Conservation (phyloP, 2,797 vertebrate genomes). For the Falco berigora region DNA sequence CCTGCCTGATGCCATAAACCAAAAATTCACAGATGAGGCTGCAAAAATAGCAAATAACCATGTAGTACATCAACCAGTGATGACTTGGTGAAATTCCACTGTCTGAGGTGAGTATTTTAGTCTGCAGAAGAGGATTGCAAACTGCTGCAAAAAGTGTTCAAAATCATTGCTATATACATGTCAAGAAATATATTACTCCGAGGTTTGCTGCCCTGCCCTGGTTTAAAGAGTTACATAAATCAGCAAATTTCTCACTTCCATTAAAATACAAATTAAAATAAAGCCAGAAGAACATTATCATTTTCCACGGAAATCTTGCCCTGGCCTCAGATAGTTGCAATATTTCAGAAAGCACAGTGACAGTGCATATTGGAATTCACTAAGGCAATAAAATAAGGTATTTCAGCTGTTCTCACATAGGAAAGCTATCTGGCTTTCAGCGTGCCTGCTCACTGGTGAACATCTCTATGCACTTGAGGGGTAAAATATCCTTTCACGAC, state of each 20-base stretch:
- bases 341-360: not conserved
- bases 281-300: slow-evolving; percentile 17
- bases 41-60: slow-evolving; percentile 17
- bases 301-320: not conserved
- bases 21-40: not conserved
- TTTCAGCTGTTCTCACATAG: not conserved
- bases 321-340: not conserved
- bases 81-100: not conserved
- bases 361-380: not conserved
- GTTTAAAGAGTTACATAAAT: slow-evolving; percentile 36
- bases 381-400: not conserved
- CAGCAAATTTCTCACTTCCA: slow-evolving; percentile 13
- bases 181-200: slow-evolving; percentile 34
- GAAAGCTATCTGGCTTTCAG: not conserved
- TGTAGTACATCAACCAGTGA: not conserved
- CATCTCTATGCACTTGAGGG: not conserved
- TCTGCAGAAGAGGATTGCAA: slow-evolving; percentile 9
- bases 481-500: not conserved
- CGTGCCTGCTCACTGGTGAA: not conserved
- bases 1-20: not conserved
- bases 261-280: slow-evolving; percentile 30
- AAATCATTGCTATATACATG: not conserved
- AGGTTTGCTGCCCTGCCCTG: slow-evolving; percentile 19
- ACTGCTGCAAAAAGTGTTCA: slow-evolving; percentile 7
- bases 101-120: not conserved